Base-by-base conservation (phyloP, 2,888 invertebrate species). In the Machimus atricapillus region DNA sequence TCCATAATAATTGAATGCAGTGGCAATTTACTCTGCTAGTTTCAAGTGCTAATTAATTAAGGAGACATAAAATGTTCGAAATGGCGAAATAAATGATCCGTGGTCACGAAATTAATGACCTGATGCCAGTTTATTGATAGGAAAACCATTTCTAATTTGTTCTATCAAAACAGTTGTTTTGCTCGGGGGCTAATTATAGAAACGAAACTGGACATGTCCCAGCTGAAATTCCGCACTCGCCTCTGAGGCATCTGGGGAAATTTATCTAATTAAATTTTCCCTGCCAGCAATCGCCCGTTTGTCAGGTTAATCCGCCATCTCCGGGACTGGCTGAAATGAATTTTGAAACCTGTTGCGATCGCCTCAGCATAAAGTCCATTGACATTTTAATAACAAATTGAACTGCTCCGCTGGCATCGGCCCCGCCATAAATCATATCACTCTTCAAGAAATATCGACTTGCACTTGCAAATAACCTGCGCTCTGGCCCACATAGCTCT, bases 381-480 rank as follows among this genome's bases (percentile, higher is more conserved):
- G 85, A 85, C 85, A 85, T 85, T 85, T 85, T 85, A 76, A 85
- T 76, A 85, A 76, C 76, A 85, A 85, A 85, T 85, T 85, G 76
- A 85, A 74, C 76, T 85, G 85, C 85, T 85, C 46, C 7, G 34
- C 9, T 76, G 34, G 43, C 76, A 46, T 52, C 43, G 85, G 77
- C 74, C 27, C 43, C 34, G 76, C 76, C 27, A 85, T 85, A 85
- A 85, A 85, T 85, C 85, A 85, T 85, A 85, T 85, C 76, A 85
- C 76, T 74, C 85, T 76, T 85, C 85, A 85, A 85, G 85, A 85
- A 85, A 52, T 85, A 85, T 85, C 46, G 85, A 77, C 85, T 85
- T 85, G 85, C 56, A 52, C 85, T 85, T 76, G 83, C 83, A 83
- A 74, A 85, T 77, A 85, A 85, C 85, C 76, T 85, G 85, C 76